Evolutionary conservation across 2,113 vertebrate genomes (phyloP).

Genomic region (Rhombomys opimus): DNA sequence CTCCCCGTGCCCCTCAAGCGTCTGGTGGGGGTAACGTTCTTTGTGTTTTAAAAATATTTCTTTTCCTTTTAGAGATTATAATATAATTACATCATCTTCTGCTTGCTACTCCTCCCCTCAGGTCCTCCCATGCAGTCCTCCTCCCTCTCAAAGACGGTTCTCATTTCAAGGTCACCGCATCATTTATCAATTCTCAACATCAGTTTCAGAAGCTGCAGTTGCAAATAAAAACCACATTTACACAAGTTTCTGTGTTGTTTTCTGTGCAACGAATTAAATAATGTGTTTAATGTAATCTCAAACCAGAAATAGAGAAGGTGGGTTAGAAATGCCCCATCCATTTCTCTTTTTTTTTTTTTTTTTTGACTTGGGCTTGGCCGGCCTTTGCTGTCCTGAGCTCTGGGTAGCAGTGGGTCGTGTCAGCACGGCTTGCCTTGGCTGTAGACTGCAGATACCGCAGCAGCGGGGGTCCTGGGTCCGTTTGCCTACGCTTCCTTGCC

Average conservation of each 20-base stretch:
- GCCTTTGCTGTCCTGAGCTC: background rate
- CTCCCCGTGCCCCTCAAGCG: background rate
- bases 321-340: background rate
- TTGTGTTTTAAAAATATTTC: background rate
- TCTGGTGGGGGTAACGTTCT: background rate
- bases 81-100: background rate
- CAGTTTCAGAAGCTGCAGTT: background rate
- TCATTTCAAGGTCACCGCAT: background rate
- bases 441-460: background rate
- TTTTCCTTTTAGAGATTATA: background rate
- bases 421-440: background rate
- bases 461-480: background rate
- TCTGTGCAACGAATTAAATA: conserved; percentile 1
- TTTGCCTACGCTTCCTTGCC: background rate
- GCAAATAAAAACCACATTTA: conserved; percentile 52
- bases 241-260: background rate
- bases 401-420: background rate
- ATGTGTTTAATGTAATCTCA: background rate
- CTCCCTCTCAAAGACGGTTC: background rate
- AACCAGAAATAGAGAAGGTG: background rate
- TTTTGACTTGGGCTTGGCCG: background rate
- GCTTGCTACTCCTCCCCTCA: background rate
- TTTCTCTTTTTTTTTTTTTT: background rate
- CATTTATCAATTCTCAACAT: background rate
- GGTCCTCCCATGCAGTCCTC: background rate